Evolutionary conservation across 2,797 vertebrate genomes (phyloP).

Genomic region (Astyanax mexicanus): DNA sequence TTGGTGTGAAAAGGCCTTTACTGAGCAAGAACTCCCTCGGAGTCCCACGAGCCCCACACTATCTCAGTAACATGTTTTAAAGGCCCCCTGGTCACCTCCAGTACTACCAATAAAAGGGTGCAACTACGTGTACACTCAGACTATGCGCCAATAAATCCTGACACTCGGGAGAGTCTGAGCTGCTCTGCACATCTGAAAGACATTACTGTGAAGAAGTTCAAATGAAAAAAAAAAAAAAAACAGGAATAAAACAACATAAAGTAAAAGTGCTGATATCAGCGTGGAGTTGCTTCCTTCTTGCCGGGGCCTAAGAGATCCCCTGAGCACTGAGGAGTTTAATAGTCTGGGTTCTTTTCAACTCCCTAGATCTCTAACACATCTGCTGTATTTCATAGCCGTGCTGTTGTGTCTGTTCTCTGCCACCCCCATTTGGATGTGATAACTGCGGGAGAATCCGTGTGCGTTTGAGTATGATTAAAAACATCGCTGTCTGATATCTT

Average conservation of each 20-base stretch:
- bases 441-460: not conserved
- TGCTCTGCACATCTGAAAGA: conserved; percentile 65
- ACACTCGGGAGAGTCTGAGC: conserved; percentile 15
- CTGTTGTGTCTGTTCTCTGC: conserved; percentile 10
- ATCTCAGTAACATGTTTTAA: conserved; percentile 6
- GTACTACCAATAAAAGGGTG: conserved; percentile 20
- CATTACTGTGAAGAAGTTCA: conserved; percentile 54
- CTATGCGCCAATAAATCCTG: conserved; percentile 23
- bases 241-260: conserved; percentile 37
- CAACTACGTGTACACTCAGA: not conserved
- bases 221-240: conserved; percentile 57
- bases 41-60: not conserved
- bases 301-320: conserved; percentile 62
- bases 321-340: conserved; percentile 70
- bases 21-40: not conserved
- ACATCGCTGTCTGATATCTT: conserved; percentile 31
- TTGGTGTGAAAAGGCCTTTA: no score
- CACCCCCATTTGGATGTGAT: not conserved
- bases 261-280: conserved; percentile 67
- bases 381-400: conserved; percentile 50
- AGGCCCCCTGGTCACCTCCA: conserved; percentile 13
- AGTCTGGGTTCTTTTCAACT: conserved; percentile 58
- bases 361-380: conserved; percentile 60
- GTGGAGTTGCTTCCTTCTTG: conserved; percentile 49
- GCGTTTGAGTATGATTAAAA: conserved; percentile 3